Evolutionary conservation across 2,113 vertebrate species (phyloP).

Genomic region (Elachura formosa): DNA sequence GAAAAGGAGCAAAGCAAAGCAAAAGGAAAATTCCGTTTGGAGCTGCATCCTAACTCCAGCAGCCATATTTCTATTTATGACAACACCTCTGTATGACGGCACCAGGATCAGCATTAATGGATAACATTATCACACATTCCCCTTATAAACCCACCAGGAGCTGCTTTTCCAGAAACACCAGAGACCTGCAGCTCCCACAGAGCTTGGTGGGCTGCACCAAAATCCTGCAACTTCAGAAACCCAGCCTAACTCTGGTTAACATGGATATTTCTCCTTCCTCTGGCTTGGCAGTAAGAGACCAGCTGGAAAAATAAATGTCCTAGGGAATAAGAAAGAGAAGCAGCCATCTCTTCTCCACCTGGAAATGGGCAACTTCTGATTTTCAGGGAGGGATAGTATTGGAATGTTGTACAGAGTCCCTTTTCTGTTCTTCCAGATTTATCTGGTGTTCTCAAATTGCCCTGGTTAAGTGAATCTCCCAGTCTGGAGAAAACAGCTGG

Average conservation of each 20-base stretch:
- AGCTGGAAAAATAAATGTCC: background rate
- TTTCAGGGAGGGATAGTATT: background rate
- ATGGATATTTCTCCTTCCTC: background rate
- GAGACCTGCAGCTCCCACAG: background rate
- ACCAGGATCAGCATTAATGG: background rate
- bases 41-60: background rate
- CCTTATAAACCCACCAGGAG: background rate
- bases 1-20: background rate
- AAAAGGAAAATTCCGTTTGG: background rate
- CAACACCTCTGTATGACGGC: rapidly evolving
- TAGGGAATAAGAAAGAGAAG: background rate
- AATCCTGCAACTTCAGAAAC: background rate
- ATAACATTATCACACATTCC: background rate
- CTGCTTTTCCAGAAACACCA: background rate
- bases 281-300: background rate
- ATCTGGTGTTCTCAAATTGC: background rate
- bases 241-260: background rate
- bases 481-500: background rate
- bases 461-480: background rate
- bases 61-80: background rate
- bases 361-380: background rate
- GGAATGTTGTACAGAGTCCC: background rate
- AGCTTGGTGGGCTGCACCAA: background rate
- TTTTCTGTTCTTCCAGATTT: background rate
- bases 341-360: background rate